phyloP scores from a whole-genome alignment of 2,797 vertebrate species.

The Lagorchestes hirsutus region DNA sequence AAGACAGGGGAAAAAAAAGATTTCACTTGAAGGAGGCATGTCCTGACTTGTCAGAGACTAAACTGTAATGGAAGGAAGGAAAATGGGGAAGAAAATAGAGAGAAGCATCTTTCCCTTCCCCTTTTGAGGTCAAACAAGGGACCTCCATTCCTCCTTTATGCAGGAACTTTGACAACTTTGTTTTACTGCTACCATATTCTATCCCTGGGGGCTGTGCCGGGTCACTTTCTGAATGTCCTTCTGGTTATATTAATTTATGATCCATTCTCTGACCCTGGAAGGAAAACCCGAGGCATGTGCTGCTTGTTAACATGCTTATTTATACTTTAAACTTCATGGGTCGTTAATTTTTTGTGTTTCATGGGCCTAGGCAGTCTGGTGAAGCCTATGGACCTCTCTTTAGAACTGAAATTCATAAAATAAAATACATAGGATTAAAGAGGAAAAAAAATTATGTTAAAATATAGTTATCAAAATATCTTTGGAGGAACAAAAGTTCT shows the following conservation, averaged over 20 bases:
- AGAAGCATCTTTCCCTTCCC: slow-evolving; percentile 25
- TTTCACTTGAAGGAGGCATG: slow-evolving; percentile 52
- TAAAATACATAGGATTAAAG: neutral
- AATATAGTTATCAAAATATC: neutral
- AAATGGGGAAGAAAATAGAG: neutral
- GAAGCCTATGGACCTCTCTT: neutral
- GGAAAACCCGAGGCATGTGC: too few relatives aligned
- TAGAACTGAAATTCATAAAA: neutral
- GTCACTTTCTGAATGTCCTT: neutral
- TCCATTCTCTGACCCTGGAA: neutral
- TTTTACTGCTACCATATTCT: neutral
- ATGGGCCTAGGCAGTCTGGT: neutral
- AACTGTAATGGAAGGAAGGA: neutral
- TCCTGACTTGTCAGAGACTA: slow-evolving; percentile 58
- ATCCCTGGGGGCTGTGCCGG: neutral
- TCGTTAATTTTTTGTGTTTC: neutral
- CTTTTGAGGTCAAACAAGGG: neutral
- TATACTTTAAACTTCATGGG: neutral
- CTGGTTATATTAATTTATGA: neutral
- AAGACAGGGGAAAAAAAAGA: slow-evolving; percentile 21
- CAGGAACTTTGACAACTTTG: neutral
- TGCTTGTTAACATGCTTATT: neutral
- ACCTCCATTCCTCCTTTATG: neutral
- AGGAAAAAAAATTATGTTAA: neutral
- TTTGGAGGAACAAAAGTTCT: neutral